These are phyloP conservation scores for Nyctibius bracteatus DNA, from an alignment of 2,113 vertebrate genomes.

Conservation along the genomic window DNA sequence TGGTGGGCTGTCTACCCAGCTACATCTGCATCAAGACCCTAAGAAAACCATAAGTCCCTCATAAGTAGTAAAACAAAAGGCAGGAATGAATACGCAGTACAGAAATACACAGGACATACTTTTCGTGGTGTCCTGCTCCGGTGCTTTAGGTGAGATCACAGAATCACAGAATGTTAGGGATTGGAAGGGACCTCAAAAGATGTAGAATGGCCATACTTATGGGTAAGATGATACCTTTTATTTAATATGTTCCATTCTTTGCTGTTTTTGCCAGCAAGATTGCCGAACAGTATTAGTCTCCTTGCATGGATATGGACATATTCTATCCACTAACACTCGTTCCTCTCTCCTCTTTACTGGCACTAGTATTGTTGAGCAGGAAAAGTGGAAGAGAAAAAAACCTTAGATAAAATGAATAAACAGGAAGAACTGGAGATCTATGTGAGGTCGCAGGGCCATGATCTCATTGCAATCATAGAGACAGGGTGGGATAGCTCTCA, in stretches of 20 bases:
- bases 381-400: neutral
- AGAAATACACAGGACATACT: neutral
- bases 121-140: neutral
- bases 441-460: too few relatives aligned
- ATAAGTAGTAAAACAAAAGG: neutral
- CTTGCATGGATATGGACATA: neutral
- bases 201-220: neutral
- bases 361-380: neutral
- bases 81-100: neutral
- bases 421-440: too few relatives aligned
- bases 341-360: neutral
- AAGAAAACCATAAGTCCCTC: neutral
- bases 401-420: neutral
- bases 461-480: too few relatives aligned
- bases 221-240: neutral
- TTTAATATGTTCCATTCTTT: neutral
- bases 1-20: neutral
- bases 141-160: neutral
- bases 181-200: too few relatives aligned
- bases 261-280: neutral
- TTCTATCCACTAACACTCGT: neutral
- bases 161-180: too few relatives aligned
- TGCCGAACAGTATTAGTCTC: neutral
- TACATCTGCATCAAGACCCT: neutral
- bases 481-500: too few relatives aligned